These are phyloP conservation scores for Sandelia bainsii DNA, from an alignment of 2,797 vertebrate species.

Conservation along the genomic window DNA sequence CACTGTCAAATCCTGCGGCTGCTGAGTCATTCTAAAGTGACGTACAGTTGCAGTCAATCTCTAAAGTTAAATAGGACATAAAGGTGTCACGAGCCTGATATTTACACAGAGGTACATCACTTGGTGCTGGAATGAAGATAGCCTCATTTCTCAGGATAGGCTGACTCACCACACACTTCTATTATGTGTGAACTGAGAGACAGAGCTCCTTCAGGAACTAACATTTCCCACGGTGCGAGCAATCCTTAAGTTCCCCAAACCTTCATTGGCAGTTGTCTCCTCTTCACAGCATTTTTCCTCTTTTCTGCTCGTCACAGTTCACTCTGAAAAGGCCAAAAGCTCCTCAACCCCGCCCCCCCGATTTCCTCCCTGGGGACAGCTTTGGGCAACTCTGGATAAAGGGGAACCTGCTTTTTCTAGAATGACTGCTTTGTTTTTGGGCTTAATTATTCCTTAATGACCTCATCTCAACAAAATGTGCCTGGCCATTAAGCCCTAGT, in stretches of 20 bases:
- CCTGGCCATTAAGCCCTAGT: conserved; percentile 66
- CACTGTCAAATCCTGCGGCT: conserved; percentile 12
- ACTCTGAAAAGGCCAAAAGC: conserved; percentile 79
- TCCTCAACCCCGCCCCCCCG: conserved; percentile 47
- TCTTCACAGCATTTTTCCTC: conserved; percentile 57
- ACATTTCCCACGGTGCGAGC: conserved; percentile 76
- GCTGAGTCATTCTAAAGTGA: conserved; percentile 47
- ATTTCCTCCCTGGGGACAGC: conserved; percentile 67
- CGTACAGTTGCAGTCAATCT: conserved; percentile 28
- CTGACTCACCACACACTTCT: conserved; percentile 52
- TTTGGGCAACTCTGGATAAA: conserved; percentile 72
- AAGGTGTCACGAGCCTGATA: conserved; percentile 45
- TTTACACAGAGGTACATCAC: conserved; percentile 59
- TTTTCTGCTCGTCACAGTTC: conserved; percentile 67
- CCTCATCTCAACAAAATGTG: conserved; percentile 80
- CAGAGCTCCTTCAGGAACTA: conserved; percentile 36
- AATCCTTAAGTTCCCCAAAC: conserved; percentile 53
- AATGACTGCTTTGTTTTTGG: conserved; percentile 81
- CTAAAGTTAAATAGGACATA: conserved; percentile 46
- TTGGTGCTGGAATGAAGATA: conserved; percentile 30
- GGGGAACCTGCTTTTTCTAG: conserved; percentile 72
- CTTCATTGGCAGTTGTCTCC: conserved; percentile 65
- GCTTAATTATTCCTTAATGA: conserved; percentile 82
- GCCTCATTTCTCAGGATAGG: conserved; percentile 44
- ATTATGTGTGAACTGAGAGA: conserved; percentile 38